These are phyloP conservation scores for Synaphobranchus kaupii DNA, from an alignment of 2,797 vertebrate genomes.

Conservation along the genomic window DNA sequence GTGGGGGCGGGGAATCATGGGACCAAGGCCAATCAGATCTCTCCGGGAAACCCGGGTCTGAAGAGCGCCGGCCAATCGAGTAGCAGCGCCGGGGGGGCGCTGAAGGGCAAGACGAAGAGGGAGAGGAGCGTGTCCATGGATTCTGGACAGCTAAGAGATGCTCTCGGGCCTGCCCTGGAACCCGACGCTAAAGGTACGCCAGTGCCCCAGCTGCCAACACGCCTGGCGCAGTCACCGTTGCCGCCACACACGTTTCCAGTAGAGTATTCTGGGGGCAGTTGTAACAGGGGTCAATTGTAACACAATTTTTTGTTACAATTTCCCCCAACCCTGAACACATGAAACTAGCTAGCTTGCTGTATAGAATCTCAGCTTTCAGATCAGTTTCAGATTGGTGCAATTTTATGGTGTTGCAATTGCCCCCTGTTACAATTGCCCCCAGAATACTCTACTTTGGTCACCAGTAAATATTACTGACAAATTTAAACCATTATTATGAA, in stretches of 20 bases:
- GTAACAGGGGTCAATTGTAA: too few species aligned
- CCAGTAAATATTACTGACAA: too few species aligned
- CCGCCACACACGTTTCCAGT: too few species aligned
- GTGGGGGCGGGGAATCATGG: slow-evolving; percentile 74
- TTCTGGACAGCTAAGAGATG: slow-evolving; percentile 83
- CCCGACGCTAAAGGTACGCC: slow-evolving; percentile 85
- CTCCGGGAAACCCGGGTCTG: slow-evolving; percentile 81
- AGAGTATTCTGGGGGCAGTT: too few species aligned
- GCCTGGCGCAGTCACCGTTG: not conserved
- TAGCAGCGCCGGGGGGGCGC: slow-evolving; percentile 79
- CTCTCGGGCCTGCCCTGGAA: slow-evolving; percentile 78
- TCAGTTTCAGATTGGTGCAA: too few species aligned
- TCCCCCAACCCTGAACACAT: too few species aligned
- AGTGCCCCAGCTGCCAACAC: slow-evolving; percentile 37
- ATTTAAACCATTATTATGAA: not conserved
- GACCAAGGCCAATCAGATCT: slow-evolving; percentile 81
- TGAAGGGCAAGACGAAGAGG: slow-evolving; percentile 91
- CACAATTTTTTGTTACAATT: too few species aligned
- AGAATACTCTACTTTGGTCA: too few species aligned
- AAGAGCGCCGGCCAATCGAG: slow-evolving; percentile 81
- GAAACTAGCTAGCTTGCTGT: too few species aligned
- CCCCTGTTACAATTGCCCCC: too few species aligned
- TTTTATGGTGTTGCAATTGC: too few species aligned
- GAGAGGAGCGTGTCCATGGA: slow-evolving; percentile 89
- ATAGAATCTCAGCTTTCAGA: too few species aligned